Base-by-base conservation (phyloP, 2,888 invertebrate species). In the Amiota communis region DNA sequence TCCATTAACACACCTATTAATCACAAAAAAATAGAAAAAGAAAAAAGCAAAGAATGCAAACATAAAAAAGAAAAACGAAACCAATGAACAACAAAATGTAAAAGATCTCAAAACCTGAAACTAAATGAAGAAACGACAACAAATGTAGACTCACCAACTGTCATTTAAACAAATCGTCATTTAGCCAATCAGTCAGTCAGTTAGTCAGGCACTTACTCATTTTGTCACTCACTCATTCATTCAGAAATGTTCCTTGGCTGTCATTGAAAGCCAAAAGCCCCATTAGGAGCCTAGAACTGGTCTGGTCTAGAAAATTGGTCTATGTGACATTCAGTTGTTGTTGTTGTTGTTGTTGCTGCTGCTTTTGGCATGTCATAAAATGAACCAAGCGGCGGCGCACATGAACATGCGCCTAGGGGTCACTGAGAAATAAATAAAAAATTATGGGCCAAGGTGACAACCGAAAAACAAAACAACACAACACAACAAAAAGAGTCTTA, bases 1-100 rank as follows among this genome's bases (percentile, higher is more conserved):
- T 86, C 87, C 87, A 87, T 87, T 87, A 87, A 85, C 88, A 87
- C 87, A 85, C 85, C 87, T 87, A 87, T 87, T 87, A 87, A 87
- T 88, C 87, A 88, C 80, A 82, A 75, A 74, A 71, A 74, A 74
- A 74, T 68, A 36, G 59, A 51, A 73, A 56, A 63, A 23, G 51
- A 69, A 53, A 53, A 69, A 20, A 47, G 11, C 9, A 2, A 59
- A 47, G 12, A 2, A 1, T 2, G 6, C 15, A 4, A 57, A 57
- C 15, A 57, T 17, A 9, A 59, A 15, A 13, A 15, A 17, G 20
- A 13, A 36, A 36, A 12, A 36, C 46, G 69, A 51, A 17, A 51
- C 61, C 13, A 36, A 36, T 36, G 36, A 36, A 36, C 3, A 46
- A 77, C 71, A 78, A 36, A 36, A 36, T 36, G 36, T 4, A 36